Evolutionary conservation across 2,888 invertebrate species (phyloP), one percentile per base, ranked within the genome.

Genomic region (Drosophila putrida): DNA sequence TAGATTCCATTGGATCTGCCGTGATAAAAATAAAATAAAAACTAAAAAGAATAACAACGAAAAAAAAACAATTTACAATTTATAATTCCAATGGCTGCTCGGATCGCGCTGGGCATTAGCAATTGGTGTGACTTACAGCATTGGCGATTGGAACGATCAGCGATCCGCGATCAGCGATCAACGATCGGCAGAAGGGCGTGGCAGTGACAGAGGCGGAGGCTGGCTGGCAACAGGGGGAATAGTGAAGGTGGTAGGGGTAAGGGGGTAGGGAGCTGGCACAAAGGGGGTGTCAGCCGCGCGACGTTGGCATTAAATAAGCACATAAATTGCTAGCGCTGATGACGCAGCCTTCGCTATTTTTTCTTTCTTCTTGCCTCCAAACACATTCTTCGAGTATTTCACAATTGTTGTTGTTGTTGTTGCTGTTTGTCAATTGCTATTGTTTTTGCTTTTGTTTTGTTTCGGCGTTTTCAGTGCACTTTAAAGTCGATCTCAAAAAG

Each of bases 31-130:
- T 79, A 76, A 47, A 51, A 46, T 57, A 35, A 59, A 11, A 43
- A 54, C 10, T 44, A 41, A 47, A 41, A 13, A 38, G 20, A 9
- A 8, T 13, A 4, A 2, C 25, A 36, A 35, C 47, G 38, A 44
- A 46, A 49, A 67, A 36, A 38, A 44, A 50, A 73, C 55, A 65
- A 69, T 72, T 69, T 71, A 75, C 75, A 70, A 80, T 80, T 81
- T 81, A 81, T 89, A 83, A 83, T 88, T 88, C 89, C 89, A 88
- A 88, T 82, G 74, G 73, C 73, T 60, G 75, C 53, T 67, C 53
- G 49, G 33, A 55, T 59, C 46, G 63, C 55, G 36, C n/a, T 44
- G 49, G 60, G 67, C 75, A 75, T 84, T 70, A 66, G 75, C 80
- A 82, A 76, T 86, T 86, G 87, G 84, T 76, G 75, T 75, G 77